Evolutionary conservation across 2,797 vertebrate genomes (phyloP), one percentile per base, ranked within the genome.

Genomic region (Trachops cirrhosus): DNA sequence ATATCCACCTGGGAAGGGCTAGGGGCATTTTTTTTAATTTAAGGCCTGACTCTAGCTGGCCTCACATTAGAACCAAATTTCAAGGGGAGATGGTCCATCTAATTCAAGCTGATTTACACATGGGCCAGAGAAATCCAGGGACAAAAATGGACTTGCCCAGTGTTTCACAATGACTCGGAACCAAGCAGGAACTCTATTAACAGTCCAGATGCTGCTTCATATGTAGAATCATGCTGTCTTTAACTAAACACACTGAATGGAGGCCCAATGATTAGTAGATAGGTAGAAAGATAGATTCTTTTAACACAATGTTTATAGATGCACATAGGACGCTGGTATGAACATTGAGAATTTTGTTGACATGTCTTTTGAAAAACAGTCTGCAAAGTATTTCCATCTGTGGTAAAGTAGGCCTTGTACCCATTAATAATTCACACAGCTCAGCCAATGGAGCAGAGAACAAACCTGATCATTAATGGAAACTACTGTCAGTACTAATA

Each of bases 401-500:
- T 93, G 70, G 41, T 93, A 96, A 96, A 96, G n/a, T 77, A 92
- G 68, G 12, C 52, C 48, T 93, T 41, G 6, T 84, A 90, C 64
- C 92, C 89, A 84, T 96, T 93, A 97, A 97, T 96, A 97, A 98
- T 96, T 95, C 46, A 95, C 41, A 97, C 86, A 90, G 68, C 70
- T 90, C 83, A 94, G 64, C 73, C 97, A 96, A 94, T 89, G 71
- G 52, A 96, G 62, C 80, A 86, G 75, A 73, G 62, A 96, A 96
- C 74, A 95, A 96, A 98, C 62, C 80, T 86, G 86, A 94, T 97
- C 62, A 79, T 97, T 96, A 97, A 86, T 39, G 32, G 67, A 96
- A 98, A 97, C 70, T 95, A 96, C 84, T 96, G 94, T 96, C 97
- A 98, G 95, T 93, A 94, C 82, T 92, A 98, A 97, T 97, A 97